Conservation (phyloP, 2,888 invertebrate genomes). For the Drosophila acutilabella region DNA sequence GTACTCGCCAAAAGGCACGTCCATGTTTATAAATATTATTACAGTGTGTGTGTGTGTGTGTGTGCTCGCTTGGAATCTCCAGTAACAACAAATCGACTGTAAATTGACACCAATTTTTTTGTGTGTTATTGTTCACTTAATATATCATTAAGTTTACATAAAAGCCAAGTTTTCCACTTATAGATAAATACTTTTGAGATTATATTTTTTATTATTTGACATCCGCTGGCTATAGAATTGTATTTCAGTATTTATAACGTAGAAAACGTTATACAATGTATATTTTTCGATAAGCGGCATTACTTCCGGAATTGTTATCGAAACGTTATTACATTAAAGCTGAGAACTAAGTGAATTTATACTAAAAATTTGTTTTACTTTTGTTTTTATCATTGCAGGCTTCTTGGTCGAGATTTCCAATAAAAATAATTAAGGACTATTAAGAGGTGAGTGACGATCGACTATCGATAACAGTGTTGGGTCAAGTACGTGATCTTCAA, state of each 20-base stretch:
- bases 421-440: constrained; percentile 70
- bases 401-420: constrained; percentile 49
- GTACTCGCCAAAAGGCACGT: background rate
- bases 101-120: constrained; percentile 3
- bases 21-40: background rate
- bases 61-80: background rate
- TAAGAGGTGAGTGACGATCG: constrained; percentile 64
- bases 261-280: background rate
- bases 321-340: background rate
- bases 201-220: background rate
- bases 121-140: background rate
- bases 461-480: constrained; percentile 9
- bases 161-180: too few species aligned
- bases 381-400: constrained; percentile 47
- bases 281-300: constrained; percentile 1
- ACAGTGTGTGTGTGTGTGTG: background rate
- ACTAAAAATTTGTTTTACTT: background rate
- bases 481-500: constrained; percentile 5
- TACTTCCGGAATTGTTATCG: constrained; percentile 1
- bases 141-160: constrained; percentile 13
- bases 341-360: too few species aligned
- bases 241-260: background rate
- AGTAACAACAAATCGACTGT: constrained; percentile 1
- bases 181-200: background rate
- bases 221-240: background rate